Evolutionary conservation across 2,888 invertebrate species (phyloP).

Genomic region (Abscondita cerata): DNA sequence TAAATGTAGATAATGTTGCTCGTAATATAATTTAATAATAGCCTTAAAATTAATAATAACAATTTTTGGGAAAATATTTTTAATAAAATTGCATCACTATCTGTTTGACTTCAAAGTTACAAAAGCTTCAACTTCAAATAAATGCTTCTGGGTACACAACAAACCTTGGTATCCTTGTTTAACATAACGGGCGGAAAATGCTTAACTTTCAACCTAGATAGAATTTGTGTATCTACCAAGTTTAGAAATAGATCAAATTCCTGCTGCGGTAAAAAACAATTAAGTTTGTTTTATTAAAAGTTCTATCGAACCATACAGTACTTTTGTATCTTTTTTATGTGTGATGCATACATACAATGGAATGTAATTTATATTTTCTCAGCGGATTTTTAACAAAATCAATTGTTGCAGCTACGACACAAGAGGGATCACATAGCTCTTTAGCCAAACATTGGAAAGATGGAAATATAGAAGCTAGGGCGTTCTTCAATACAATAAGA

Average conservation of each 20-base stretch:
- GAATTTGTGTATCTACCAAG: constrained; percentile 31
- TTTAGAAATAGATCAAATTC: constrained; percentile 26
- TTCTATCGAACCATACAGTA: no score
- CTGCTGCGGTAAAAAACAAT: constrained; percentile 5
- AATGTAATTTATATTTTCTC: no score
- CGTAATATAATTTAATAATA: no score
- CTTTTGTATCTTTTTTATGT: no score
- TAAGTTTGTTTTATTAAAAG: no score
- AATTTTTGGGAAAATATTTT: no score
- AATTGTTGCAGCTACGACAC: constrained; percentile 70
- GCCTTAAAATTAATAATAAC: no score
- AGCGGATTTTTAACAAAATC: constrained; percentile 1
- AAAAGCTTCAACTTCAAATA: constrained; percentile 24
- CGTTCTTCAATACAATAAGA: constrained; percentile 71
- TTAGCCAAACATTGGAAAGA: constrained; percentile 77
- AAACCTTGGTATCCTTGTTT: constrained; percentile 32
- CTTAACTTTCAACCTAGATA: constrained; percentile 33
- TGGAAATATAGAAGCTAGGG: constrained; percentile 69
- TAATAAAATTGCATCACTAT: no score
- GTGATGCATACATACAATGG: no score
- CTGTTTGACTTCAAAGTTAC: no score
- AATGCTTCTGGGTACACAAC: constrained; percentile 26
- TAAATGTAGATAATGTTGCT: no score
- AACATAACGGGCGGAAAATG: constrained; percentile 29
- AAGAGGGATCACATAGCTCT: constrained; percentile 63